Percentiles rank a stretch among this genome's conserved stretches.
Evolutionary conservation across 2,888 invertebrate species (phyloP).

Genomic region (Polymixis lichenea): DNA sequence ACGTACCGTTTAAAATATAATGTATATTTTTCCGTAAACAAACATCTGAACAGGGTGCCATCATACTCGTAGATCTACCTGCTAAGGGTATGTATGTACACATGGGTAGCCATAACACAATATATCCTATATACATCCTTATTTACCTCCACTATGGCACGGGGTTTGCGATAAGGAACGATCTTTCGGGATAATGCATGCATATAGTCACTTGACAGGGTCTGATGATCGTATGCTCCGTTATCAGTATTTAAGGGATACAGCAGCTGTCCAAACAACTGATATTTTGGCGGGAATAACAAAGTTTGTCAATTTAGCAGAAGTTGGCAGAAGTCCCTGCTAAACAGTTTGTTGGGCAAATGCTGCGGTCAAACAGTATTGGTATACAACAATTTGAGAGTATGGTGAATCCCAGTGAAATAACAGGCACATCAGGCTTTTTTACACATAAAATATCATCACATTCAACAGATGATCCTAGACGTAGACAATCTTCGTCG

Average conservation of each 20-base stretch:
- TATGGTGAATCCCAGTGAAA: no score
- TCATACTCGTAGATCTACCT: not conserved
- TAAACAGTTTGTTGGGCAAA: no score
- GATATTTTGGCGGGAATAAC: conserved; percentile 19
- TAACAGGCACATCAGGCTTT: not conserved
- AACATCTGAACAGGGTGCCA: not conserved
- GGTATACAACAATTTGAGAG: no score
- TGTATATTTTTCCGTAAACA: no score
- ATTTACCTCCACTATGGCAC: conserved; percentile 22
- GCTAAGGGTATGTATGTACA: not conserved
- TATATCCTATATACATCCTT: conserved; percentile 14
- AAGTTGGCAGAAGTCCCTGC: not conserved
- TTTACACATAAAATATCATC: not conserved
- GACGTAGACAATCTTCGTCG: no score
- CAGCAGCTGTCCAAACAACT: conserved; percentile 51
- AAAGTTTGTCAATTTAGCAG: not conserved
- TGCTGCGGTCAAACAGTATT: not conserved
- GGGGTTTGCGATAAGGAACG: conserved; percentile 43
- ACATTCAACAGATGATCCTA: no score
- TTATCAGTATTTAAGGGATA: conserved; percentile 39
- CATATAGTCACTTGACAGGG: conserved; percentile 56
- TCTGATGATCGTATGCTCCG: conserved; percentile 27
- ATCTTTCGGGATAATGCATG: conserved; percentile 58
- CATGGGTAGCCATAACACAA: not conserved
- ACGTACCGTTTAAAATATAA: no score